Evolutionary conservation across 2,797 vertebrate species (phyloP).

Genomic region (Urocyon cinereoargenteus): DNA sequence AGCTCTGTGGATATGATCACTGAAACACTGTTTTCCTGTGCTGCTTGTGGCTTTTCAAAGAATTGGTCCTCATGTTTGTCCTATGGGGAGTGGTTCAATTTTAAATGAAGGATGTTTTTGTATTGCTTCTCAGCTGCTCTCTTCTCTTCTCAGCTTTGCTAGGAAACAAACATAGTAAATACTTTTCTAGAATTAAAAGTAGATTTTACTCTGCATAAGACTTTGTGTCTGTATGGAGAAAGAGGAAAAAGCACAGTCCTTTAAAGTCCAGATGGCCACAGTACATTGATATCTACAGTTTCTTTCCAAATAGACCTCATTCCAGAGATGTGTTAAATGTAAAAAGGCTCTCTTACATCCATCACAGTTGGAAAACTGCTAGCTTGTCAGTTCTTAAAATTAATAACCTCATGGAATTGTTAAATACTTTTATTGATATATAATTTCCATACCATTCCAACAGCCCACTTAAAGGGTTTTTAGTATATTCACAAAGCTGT

Average conservation of each 20-base stretch:
- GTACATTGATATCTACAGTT: neutral
- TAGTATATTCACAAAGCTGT: neutral
- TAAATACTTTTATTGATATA: neutral
- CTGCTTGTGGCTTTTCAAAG: conserved; percentile 13
- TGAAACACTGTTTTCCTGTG: neutral
- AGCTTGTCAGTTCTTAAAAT: neutral
- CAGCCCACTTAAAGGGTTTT: neutral
- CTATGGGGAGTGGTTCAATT: neutral
- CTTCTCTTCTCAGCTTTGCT: neutral
- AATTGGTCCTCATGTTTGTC: neutral
- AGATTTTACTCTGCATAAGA: conserved; percentile 13
- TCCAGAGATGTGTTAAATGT: neutral
- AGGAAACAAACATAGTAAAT: neutral
- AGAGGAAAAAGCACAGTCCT: neutral
- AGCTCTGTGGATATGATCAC: neutral
- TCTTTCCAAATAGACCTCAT: neutral
- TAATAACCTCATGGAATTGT: neutral
- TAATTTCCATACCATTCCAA: neutral
- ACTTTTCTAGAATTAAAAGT: neutral
- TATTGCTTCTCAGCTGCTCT: conserved; percentile 25
- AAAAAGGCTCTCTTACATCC: neutral
- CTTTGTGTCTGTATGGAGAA: neutral
- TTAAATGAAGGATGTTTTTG: neutral
- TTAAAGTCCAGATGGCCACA: neutral
- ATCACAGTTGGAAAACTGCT: neutral